Conservation (phyloP, 2,113 vertebrate species). For the Cyprinodon variegatus region DNA sequence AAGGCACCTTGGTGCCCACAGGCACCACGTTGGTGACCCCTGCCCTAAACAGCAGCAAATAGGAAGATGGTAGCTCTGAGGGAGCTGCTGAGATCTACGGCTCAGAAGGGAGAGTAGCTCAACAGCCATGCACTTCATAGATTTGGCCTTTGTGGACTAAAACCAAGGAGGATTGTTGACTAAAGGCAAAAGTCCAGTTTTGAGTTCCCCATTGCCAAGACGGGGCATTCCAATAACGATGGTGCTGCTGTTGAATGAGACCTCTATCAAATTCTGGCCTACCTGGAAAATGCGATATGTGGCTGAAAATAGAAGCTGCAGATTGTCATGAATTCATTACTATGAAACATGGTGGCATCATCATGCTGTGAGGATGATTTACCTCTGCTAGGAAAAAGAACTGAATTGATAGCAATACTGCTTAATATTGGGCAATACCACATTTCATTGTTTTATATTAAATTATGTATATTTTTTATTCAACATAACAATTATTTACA, state of each 20-base stretch:
- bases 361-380: not conserved
- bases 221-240: not conserved
- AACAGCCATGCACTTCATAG: not conserved
- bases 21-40: too few relatives aligned
- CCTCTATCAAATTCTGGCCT: not conserved
- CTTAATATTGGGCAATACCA: not conserved
- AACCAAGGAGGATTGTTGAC: not conserved
- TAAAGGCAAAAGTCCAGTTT: not conserved
- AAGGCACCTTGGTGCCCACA: too few relatives aligned
- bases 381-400: not conserved
- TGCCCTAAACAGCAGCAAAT: too few relatives aligned
- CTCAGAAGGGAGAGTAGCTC: not conserved
- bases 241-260: not conserved
- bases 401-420: not conserved
- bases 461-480: not conserved
- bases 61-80: not conserved
- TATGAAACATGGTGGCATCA: not conserved
- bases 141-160: not conserved
- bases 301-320: not conserved
- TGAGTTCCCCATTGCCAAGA: not conserved
- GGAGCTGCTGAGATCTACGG: not conserved
- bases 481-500: not conserved
- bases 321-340: not conserved
- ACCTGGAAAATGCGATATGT: not conserved
- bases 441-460: not conserved